Base-by-base conservation (phyloP, 37 sponge, comb jelly and placozoan species). In the Amphimedon queenslandica region DNA sequence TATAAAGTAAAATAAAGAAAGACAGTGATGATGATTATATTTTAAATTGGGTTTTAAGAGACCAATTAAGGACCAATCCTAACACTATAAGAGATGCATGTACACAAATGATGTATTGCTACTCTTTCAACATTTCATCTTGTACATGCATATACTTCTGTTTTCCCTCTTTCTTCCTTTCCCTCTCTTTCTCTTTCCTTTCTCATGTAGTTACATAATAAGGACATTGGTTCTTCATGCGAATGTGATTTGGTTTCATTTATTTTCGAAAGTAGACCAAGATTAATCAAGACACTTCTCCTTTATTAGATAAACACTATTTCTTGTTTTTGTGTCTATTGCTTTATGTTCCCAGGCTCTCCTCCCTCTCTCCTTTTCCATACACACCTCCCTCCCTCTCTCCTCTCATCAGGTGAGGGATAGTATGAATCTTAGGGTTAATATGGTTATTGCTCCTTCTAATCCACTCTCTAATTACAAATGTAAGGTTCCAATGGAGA, bases 31-130 rank as follows among this genome's bases (percentile, higher is more conserved):
- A 90, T 0, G 77, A 67, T n/a, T 66, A 81, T 4, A 92, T 90
- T 58, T 79, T 94, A 35, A 64, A 85, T 42, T 98, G 99, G 99
- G 85, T 98, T 98, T 98, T 77, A 66, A 84, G 34, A 41, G 81
- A 29, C 85, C 77, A 27, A 83, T 97, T 37, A 55, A 93, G 42
- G 94, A 97, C 98, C 98, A 18, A 67, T 93, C 28, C 41, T 84
- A 34, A 37, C 87, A 25, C 69, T 78, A 69, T 83, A 90, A 28
- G 83, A 73, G 31, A 36, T 32, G 11, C n/a, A 55, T 25, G 8
- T 58, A 11, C 30, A 18, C 32, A 21, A 1, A 42, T n/a, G n/a
- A n/a, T n/a, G n/a, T n/a, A n/a, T n/a, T n/a, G n/a, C n/a, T n/a
- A n/a, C n/a, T n/a, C n/a, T n/a, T n/a, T n/a, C n/a, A n/a, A n/a